These are phyloP conservation scores for Acrocephalus kingi DNA, from an alignment of 2,113 vertebrate genomes.

Conservation along the genomic window DNA sequence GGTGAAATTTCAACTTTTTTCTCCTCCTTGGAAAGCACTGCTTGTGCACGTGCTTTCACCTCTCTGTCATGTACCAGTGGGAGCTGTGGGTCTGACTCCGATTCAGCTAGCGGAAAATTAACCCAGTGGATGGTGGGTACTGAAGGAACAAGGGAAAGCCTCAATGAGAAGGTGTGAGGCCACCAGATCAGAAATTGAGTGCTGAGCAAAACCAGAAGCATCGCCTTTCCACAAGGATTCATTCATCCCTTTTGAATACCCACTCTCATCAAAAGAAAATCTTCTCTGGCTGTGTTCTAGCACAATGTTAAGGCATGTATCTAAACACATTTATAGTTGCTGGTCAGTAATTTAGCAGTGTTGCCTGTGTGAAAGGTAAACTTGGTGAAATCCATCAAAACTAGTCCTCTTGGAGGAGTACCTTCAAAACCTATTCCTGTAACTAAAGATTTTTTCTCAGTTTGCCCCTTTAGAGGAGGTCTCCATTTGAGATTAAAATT, in stretches of 20 bases:
- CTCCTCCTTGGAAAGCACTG: not conserved
- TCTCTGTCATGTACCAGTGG: not conserved
- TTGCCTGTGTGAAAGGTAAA: not conserved
- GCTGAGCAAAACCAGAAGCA: not conserved
- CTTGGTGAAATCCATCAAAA: not conserved
- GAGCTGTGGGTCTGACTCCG: not conserved
- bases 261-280: not conserved
- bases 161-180: not conserved
- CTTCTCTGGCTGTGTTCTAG: not conserved
- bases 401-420: not conserved
- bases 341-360: not conserved
- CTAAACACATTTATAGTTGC: not conserved
- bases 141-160: not conserved
- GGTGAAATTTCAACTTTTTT: not conserved
- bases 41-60: not conserved
- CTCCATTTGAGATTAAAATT: not conserved
- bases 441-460: not conserved
- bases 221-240: not conserved
- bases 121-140: not conserved
- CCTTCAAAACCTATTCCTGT: not conserved
- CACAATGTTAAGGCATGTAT: not conserved
- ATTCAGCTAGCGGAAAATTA: not conserved
- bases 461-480: not conserved
- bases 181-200: not conserved
- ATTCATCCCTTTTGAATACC: not conserved